phyloP scores from a whole-genome alignment of 2,113 vertebrate genomes.

The Odontophorus gujanensis region DNA sequence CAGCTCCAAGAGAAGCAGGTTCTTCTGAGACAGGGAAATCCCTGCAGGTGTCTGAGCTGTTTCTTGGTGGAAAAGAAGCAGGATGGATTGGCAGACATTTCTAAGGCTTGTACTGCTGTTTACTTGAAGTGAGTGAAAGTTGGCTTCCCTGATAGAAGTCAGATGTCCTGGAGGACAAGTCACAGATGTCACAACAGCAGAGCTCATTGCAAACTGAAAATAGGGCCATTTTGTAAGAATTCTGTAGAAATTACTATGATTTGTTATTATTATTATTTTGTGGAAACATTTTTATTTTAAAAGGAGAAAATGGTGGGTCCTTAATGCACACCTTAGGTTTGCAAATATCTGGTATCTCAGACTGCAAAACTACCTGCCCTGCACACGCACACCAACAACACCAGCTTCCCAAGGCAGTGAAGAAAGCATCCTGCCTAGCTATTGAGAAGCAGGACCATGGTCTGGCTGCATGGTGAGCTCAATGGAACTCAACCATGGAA shows the following conservation, averaged over 20 bases:
- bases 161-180: not conserved
- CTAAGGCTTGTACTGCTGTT: not conserved
- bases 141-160: not conserved
- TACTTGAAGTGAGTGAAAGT: not conserved
- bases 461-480: not conserved
- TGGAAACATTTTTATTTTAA: not conserved
- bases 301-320: not conserved
- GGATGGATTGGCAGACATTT: accelerated
- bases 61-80: not conserved
- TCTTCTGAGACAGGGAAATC: not conserved
- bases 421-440: accelerated
- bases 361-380: not conserved
- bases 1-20: not conserved
- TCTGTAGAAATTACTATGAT: not conserved
- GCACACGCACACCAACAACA: not conserved
- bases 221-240: not conserved
- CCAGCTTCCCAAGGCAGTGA: not conserved
- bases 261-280: not conserved
- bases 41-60: not conserved
- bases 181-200: not conserved
- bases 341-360: not conserved
- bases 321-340: not conserved
- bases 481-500: not conserved
- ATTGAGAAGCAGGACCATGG: accelerated
- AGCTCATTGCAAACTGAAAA: not conserved